Conservation (phyloP, 2,797 vertebrate genomes). For the Malacoraja senta region DNA sequence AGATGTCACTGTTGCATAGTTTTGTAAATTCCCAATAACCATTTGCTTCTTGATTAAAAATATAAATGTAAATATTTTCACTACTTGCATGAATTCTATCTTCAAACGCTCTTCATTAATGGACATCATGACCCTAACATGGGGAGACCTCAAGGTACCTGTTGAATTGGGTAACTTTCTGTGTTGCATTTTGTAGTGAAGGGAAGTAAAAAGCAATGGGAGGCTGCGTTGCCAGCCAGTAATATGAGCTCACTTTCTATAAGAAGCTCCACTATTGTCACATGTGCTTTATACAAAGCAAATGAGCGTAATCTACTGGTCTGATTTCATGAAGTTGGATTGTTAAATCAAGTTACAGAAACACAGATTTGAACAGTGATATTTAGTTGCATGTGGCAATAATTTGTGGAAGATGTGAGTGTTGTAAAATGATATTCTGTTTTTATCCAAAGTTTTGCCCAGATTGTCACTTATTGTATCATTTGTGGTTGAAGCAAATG, state of each 20-base stretch:
- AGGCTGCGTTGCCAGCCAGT: background rate
- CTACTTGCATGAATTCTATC: background rate
- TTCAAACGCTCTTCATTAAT: background rate
- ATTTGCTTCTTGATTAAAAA: background rate
- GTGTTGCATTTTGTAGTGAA: background rate
- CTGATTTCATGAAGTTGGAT: background rate
- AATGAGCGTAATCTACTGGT: background rate
- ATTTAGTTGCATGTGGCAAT: background rate
- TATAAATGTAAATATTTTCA: background rate
- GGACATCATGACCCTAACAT: background rate
- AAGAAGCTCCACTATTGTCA: too few relatives aligned
- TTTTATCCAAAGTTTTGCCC: background rate
- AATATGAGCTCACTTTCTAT: too few relatives aligned
- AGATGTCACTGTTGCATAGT: slow-evolving; percentile 13
- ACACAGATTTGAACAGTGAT: background rate
- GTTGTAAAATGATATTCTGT: background rate
- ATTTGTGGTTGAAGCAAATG: background rate
- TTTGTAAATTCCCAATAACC: background rate
- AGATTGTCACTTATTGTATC: background rate
- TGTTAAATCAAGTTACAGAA: background rate
- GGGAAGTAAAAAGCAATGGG: background rate
- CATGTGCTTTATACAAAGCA: background rate
- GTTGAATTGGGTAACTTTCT: background rate
- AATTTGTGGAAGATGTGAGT: background rate
- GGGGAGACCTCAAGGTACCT: background rate